A percentile compares a stretch with the other conserved stretches of the same genome.
phyloP scores from a whole-genome alignment of 2,888 invertebrate species.

The Cinara cedri region DNA sequence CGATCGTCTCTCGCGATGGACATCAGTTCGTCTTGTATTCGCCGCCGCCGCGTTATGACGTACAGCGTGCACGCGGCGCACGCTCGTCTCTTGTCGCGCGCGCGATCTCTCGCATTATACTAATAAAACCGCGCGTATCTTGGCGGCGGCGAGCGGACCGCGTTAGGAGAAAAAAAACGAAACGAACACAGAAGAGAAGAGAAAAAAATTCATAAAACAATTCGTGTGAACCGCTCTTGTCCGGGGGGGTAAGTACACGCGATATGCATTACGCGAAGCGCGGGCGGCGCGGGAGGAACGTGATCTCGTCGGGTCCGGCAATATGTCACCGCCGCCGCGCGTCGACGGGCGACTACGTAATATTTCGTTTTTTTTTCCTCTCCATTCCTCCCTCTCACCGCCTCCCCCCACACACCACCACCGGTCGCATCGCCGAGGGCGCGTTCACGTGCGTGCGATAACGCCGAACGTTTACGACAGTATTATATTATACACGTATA shows the following conservation, averaged over 20 bases:
- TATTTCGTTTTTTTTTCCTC: too few relatives aligned
- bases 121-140: neutral
- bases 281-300: neutral
- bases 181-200: too few relatives aligned
- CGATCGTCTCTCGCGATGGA: too few relatives aligned
- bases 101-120: constrained; percentile 10
- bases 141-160: constrained; percentile 9
- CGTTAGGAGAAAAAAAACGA: neutral
- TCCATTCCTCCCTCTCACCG: too few relatives aligned
- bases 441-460: neutral
- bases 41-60: too few relatives aligned
- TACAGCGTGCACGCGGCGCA: neutral
- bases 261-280: too few relatives aligned
- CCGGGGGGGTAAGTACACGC: neutral
- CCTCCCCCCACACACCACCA: too few relatives aligned
- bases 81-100: neutral
- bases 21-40: too few relatives aligned
- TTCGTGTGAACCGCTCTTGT: constrained; percentile 47
- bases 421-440: neutral
- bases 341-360: constrained; percentile 38
- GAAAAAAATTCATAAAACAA: constrained; percentile 35
- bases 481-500: neutral
- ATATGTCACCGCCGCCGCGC: constrained; percentile 38
- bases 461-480: neutral
- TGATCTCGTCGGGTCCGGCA: constrained; percentile 47